Evolutionary conservation across 1,140 invertebrate species (phyloP), one percentile per base, ranked within the genome.

Genomic region (Trachelipus rathkii): DNA sequence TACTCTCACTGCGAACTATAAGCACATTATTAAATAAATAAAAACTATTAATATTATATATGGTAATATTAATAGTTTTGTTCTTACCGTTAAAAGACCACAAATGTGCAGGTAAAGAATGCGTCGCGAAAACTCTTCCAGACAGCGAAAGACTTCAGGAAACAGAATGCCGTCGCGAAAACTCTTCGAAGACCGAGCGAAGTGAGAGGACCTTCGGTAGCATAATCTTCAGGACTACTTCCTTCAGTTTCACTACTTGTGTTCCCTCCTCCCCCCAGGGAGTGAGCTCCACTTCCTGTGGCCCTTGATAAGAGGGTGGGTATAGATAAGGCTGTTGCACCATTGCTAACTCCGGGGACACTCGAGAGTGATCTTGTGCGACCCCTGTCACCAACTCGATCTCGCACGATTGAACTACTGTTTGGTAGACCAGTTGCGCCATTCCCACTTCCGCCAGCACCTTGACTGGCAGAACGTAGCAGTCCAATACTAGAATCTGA

Each of bases 61-160:
- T 3, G 33, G 6, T 3, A 33, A 33, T 33, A 33, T 6, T 33
- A 33, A 33, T 3, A 3, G 6, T 33, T 33, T n/a, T n/a, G n/a
- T 24, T 89, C 89, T 89, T 86, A 94, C 93, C 93, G 86, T 95
- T 94, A 81, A 94, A 88, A 80, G 93, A 93, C 92, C 92, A 94
- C 87, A 95, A 93, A 85, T 95, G 93, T 80, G 92, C 93, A 84
- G 93, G 93, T 85, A 95, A 87, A 80, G 93, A 95, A 85, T 94
- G 93, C 82, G 93, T 92, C 76, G 92, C 91, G 50, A 60, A 60
- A 60, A 60, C 50, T 60, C 50, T 60, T 75, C 92, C 33, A n/a
- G n/a, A n/a, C n/a, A n/a, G n/a, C n/a, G n/a, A n/a, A n/a, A n/a
- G n/a, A n/a, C n/a, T n/a, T n/a, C 93, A 84, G 93, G 93, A 85